Conservation (phyloP, 2,113 vertebrate genomes). For the Gambusia affinis region DNA sequence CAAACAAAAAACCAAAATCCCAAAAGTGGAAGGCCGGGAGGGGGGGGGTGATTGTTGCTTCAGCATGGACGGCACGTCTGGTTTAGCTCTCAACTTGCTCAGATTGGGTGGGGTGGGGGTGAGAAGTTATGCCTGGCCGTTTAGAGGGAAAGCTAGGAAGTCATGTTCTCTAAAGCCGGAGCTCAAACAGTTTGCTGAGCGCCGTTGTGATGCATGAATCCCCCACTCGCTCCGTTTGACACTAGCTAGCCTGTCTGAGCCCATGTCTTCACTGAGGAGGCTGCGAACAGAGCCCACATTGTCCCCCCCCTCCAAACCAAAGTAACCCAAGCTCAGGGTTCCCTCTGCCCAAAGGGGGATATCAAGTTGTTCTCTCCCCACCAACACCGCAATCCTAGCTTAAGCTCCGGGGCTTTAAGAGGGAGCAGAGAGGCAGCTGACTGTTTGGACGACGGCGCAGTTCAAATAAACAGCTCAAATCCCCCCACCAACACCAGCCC, state of each 20-base stretch:
- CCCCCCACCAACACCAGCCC: conserved; percentile 55
- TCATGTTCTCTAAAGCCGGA: conserved; percentile 52
- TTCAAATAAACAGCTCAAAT: conserved; percentile 81
- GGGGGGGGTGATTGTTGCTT: not conserved
- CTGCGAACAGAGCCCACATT: conserved; percentile 77
- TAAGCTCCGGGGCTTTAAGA: conserved; percentile 70
- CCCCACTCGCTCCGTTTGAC: conserved; percentile 68
- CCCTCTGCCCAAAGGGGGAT: conserved; percentile 72
- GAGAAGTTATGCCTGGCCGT: conserved; percentile 50
- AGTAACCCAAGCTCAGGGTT: conserved; percentile 77
- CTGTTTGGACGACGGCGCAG: conserved; percentile 74
- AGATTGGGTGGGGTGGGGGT: not conserved
- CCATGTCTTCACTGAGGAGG: conserved; percentile 67
- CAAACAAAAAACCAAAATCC: conserved; percentile 74
- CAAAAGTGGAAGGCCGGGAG: conserved; percentile 39
- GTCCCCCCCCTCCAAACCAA: conserved; percentile 59
- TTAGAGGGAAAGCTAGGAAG: conserved; percentile 65
- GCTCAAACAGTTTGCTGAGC: conserved; percentile 50
- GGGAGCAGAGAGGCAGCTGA: conserved; percentile 77
- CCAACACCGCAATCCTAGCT: conserved; percentile 66
- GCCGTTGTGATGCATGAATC: conserved; percentile 75
- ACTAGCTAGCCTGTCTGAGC: conserved; percentile 74
- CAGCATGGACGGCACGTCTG: conserved; percentile 49
- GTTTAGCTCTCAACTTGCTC: conserved; percentile 60
- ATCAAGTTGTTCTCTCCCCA: conserved; percentile 75